Evolutionary conservation across 2,888 invertebrate genomes (phyloP).

Genomic region (Mythimna pallens): DNA sequence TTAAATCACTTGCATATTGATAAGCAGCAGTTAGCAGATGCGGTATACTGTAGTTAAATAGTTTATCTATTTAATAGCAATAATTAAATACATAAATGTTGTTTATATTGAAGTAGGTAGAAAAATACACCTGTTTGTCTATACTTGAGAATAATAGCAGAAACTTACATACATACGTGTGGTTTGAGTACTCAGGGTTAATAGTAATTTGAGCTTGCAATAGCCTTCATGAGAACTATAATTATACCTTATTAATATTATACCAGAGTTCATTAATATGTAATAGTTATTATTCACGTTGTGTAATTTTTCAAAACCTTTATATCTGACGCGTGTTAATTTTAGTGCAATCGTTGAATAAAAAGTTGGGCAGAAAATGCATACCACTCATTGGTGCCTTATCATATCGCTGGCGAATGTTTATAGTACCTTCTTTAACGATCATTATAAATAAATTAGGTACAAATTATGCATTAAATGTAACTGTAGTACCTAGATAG

Average conservation of each 20-base stretch:
- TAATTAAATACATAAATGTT: slow-evolving; percentile 10
- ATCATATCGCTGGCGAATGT: slow-evolving; percentile 53
- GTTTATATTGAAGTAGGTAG: slow-evolving; percentile 31
- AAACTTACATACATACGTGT: slow-evolving; percentile 19
- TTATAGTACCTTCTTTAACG: slow-evolving; percentile 32
- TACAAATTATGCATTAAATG: slow-evolving; percentile 46
- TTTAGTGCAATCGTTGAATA: slow-evolving; percentile 3
- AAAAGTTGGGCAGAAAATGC: slow-evolving; percentile 24
- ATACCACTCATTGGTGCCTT: slow-evolving; percentile 56
- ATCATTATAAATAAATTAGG: slow-evolving; percentile 52
- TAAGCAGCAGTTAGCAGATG: slow-evolving; percentile 23
- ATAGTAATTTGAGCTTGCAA: slow-evolving; percentile 58
- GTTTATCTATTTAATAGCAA: slow-evolving; percentile 4
- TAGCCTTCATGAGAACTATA: slow-evolving; percentile 43
- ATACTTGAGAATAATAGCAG: slow-evolving; percentile 37
- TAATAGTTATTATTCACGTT: slow-evolving; percentile 23
- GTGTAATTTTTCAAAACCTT: slow-evolving; percentile 5
- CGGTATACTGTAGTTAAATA: slow-evolving; percentile 21
- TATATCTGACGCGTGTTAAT: not conserved
- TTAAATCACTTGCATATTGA: slow-evolving; percentile 9
- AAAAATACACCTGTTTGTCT: slow-evolving; percentile 16
- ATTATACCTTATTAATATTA: slow-evolving; percentile 24
- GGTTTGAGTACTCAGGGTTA: slow-evolving; percentile 53
- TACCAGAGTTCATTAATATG: slow-evolving; percentile 28
- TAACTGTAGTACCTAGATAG: slow-evolving; percentile 54